phyloP scores from a whole-genome alignment of 2,888 invertebrate species.

The Drosophila merina region DNA sequence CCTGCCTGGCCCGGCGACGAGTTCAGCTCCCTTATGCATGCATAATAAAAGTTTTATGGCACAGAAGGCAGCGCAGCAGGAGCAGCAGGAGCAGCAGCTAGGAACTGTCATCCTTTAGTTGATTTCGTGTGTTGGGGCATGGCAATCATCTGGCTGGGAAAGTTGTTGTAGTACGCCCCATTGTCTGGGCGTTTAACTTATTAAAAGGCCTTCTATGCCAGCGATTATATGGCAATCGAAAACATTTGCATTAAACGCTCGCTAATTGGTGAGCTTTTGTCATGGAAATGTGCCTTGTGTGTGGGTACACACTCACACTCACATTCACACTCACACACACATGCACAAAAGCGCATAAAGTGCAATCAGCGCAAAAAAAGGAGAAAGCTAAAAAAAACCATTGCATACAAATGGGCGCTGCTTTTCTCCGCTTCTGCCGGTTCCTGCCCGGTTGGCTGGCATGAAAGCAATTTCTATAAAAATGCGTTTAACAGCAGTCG shows the following conservation, averaged over 20 bases:
- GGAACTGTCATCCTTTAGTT: constrained; percentile 27
- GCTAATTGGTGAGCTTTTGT: constrained; percentile 72
- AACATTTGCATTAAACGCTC: constrained; percentile 68
- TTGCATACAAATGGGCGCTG: constrained; percentile 60
- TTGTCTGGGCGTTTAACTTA: constrained; percentile 42
- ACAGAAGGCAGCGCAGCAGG: neutral
- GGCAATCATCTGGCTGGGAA: constrained; percentile 13
- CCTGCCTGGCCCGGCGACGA: constrained; percentile 12
- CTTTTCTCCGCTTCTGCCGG: constrained; percentile 17
- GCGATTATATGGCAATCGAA: constrained; percentile 59
- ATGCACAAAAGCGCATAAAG: constrained; percentile 57
- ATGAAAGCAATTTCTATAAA: constrained; percentile 69
- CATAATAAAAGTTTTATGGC: constrained; percentile 56
- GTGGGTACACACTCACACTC: constrained; percentile 42
- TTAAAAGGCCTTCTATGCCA: constrained; percentile 51
- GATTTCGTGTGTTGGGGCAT: constrained; percentile 19
- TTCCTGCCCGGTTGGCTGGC: constrained; percentile 39
- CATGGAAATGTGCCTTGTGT: constrained; percentile 61
- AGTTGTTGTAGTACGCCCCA: neutral
- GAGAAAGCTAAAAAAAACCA: constrained; percentile 18
- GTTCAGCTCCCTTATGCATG: constrained; percentile 24
- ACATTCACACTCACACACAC: constrained; percentile 15
- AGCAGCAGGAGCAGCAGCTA: neutral
- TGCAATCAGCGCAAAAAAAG: constrained; percentile 52
- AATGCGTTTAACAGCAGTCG: constrained; percentile 70